Conservation (phyloP, 2,888 invertebrate species). For the Trichogramma dendrolimi region DNA sequence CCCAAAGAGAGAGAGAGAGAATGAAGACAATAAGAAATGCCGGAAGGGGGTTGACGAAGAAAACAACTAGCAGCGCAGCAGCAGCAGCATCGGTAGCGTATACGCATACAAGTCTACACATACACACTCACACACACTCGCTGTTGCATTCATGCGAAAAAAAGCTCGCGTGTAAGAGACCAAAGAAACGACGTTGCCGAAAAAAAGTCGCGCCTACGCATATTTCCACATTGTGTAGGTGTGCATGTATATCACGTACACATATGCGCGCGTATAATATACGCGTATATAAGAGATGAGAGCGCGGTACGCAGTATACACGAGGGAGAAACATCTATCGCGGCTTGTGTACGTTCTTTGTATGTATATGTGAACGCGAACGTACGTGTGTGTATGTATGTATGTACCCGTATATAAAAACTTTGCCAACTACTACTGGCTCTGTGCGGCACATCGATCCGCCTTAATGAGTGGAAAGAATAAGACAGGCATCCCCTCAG, state of each 20-base stretch:
- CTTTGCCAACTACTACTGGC: slow-evolving; percentile 26
- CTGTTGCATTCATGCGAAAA: not conserved
- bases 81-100: slow-evolving; percentile 7
- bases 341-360: too few species aligned
- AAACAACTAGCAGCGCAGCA: not conserved
- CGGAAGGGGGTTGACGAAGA: slow-evolving; percentile 6
- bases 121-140: not conserved
- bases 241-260: too few species aligned
- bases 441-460: slow-evolving; percentile 51
- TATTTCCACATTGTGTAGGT: too few species aligned
- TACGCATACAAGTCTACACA: not conserved
- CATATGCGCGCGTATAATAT: too few species aligned
- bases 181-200: not conserved
- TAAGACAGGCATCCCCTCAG: slow-evolving; percentile 45
- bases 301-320: too few species aligned
- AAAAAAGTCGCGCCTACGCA: not conserved
- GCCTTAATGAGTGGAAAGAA: slow-evolving; percentile 54
- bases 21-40: slow-evolving; percentile 27
- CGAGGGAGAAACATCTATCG: too few species aligned
- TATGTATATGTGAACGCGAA: too few species aligned
- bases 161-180: slow-evolving; percentile 12
- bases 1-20: slow-evolving; percentile 9
- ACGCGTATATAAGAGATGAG: too few species aligned
- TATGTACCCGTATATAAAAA: too few species aligned
- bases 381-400: too few species aligned